Base-by-base conservation (phyloP, 2,888 invertebrate species). In the Nymphalis polychloros region DNA sequence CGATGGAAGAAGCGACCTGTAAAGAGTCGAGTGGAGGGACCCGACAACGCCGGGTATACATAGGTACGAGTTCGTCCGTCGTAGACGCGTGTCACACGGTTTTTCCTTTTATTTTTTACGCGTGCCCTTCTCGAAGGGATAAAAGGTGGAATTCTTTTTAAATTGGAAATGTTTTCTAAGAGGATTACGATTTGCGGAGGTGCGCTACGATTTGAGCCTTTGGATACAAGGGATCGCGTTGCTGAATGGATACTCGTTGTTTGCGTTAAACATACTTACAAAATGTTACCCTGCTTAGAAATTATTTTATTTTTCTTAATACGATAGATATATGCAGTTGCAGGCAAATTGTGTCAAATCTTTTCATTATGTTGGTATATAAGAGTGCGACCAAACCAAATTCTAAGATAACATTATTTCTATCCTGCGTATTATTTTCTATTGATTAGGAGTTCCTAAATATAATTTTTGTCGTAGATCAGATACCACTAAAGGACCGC, bases 81-180 rank as follows among this genome's bases (percentile, higher is more conserved):
- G 67, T 27, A 62, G 65, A 80, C 81, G 86, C 86, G 87, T 87
- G 90, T 91, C 89, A 81, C 89, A 84, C 79, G 84, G 85, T 83
- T 90, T 89, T 91, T 89, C 87, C 87, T 89, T 90, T 91, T 90
- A 90, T 90, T 91, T 91, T 90, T 92, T 91, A 89, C 90, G 89
- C 89, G 86, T 83, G 87, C 89, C 88, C 89, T 90, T 86, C 86
- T 86, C 87, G 72, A 85, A 89, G 88, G 90, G 90, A 89, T 90
- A 88, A 89, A 86, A 89, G 88, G 80, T 80, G 82, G 88, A 92
- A 92, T 92, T 91, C 92, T 92, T 92, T 92, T 92, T 92, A 92
- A 92, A 92, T 92, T 92, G 92, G 92, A 92, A 92, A 92, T 92
- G 92, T 92, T 92, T 91, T 92, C 90, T 90, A 89, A 92, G 92